Conservation (phyloP, 2,113 vertebrate genomes). For the Centropus unirufus region DNA sequence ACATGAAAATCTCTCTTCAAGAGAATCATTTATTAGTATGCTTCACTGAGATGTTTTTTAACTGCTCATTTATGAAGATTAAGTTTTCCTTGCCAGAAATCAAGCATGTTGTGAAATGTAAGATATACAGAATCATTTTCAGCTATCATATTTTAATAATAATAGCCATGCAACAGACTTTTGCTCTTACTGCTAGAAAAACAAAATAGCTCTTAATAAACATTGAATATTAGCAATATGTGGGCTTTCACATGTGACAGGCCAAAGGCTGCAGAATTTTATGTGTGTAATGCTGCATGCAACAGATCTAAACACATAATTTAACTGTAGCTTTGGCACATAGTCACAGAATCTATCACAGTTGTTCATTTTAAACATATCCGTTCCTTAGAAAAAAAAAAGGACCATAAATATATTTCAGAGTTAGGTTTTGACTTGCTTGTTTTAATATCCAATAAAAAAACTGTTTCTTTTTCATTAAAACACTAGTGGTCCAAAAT, state of each 20-base stretch:
- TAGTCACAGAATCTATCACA: background rate
- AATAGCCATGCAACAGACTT: background rate
- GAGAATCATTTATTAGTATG: background rate
- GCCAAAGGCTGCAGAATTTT: background rate
- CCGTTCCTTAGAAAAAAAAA: background rate
- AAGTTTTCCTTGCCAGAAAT: background rate
- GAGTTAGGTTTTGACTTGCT: background rate
- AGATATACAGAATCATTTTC: background rate
- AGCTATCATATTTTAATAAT: background rate
- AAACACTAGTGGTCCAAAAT: background rate
- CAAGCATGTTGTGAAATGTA: background rate
- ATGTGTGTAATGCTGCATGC: background rate
- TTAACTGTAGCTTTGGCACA: background rate
- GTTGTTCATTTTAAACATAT: conserved; percentile 11
- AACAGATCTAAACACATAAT: background rate
- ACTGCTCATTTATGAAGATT: background rate
- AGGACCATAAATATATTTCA: background rate
- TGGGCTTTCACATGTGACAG: background rate
- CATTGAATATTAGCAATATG: background rate
- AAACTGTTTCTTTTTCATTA: background rate
- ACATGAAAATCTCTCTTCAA: background rate
- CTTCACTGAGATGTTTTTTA: background rate
- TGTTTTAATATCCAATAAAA: background rate
- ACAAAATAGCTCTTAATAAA: background rate
- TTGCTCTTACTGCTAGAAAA: background rate